These are phyloP conservation scores for Koerneria pararmatus DNA, from an alignment of 2,888 invertebrate genomes.

Conservation along the genomic window DNA sequence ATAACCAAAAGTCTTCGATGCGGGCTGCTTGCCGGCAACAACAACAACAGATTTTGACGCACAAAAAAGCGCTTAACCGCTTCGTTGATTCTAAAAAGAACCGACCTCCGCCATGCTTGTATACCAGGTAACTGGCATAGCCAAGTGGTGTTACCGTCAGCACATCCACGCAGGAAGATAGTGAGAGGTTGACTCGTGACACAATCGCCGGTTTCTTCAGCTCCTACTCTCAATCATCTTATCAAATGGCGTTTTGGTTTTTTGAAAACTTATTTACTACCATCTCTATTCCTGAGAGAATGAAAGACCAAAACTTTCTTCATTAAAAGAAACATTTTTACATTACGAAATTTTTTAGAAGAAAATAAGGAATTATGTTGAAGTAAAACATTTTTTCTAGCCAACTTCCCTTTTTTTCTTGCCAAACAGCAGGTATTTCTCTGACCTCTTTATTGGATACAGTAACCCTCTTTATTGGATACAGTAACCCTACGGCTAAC, in stretches of 20 bases:
- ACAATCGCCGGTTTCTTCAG: slow-evolving; percentile 48
- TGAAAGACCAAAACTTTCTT: too few species aligned
- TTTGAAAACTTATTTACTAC: too few species aligned
- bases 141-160: slow-evolving; percentile 48
- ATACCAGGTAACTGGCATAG: slow-evolving; percentile 55
- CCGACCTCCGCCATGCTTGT: slow-evolving; percentile 54
- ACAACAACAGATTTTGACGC: not conserved
- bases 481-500: slow-evolving; percentile 25
- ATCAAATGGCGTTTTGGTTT: too few species aligned
- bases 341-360: too few species aligned
- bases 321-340: too few species aligned
- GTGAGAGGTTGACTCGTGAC: slow-evolving; percentile 35
- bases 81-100: not conserved
- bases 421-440: not conserved
- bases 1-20: too few species aligned
- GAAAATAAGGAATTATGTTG: too few species aligned
- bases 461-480: not conserved
- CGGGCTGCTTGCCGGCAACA: too few species aligned
- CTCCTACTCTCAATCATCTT: slow-evolving; percentile 29
- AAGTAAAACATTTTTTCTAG: too few species aligned
- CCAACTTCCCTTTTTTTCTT: too few species aligned
- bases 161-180: slow-evolving; percentile 46
- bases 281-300: too few species aligned
- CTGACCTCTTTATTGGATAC: not conserved
- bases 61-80: not conserved